Evolutionary conservation across 2,888 invertebrate genomes (phyloP).

Genomic region (Rhagonycha fulva): DNA sequence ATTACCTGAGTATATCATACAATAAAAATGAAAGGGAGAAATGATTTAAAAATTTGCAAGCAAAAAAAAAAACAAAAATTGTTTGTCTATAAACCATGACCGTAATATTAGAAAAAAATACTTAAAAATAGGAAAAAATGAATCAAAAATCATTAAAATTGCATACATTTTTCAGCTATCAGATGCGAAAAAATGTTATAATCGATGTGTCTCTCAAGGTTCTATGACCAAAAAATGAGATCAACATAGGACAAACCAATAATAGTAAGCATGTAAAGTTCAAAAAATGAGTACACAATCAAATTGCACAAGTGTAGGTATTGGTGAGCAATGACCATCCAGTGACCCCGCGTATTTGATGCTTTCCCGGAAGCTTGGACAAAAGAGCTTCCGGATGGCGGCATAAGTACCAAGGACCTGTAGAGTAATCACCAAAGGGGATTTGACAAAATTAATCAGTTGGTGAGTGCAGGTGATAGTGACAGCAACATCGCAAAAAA

Average conservation of each 20-base stretch:
- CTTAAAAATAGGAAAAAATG: neutral
- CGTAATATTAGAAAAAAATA: neutral
- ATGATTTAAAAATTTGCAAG: neutral
- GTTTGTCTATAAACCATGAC: neutral
- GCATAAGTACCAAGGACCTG: constrained; percentile 46
- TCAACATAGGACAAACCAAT: constrained; percentile 18
- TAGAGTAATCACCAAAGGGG: constrained; percentile 21
- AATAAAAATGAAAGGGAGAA: neutral
- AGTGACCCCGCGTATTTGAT: constrained; percentile 55
- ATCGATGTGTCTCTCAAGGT: neutral
- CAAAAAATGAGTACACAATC: constrained; percentile 25
- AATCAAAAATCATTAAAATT: neutral
- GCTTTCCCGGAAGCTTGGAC: constrained; percentile 57
- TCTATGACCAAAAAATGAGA: constrained; percentile 7
- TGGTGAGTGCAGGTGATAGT: constrained; percentile 49
- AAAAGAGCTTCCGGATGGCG: constrained; percentile 53
- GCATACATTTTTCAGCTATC: neutral
- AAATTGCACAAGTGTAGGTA: constrained; percentile 40
- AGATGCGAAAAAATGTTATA: neutral
- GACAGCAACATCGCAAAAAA: constrained; percentile 40
- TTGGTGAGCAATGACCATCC: constrained; percentile 55
- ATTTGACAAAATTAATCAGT: constrained; percentile 38
- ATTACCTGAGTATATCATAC: neutral
- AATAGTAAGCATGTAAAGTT: constrained; percentile 17
- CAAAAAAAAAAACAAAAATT: neutral